Evolutionary conservation across 2,888 invertebrate genomes (phyloP), one percentile per base, ranked within the genome.

Genomic region (Acleris emargana): DNA sequence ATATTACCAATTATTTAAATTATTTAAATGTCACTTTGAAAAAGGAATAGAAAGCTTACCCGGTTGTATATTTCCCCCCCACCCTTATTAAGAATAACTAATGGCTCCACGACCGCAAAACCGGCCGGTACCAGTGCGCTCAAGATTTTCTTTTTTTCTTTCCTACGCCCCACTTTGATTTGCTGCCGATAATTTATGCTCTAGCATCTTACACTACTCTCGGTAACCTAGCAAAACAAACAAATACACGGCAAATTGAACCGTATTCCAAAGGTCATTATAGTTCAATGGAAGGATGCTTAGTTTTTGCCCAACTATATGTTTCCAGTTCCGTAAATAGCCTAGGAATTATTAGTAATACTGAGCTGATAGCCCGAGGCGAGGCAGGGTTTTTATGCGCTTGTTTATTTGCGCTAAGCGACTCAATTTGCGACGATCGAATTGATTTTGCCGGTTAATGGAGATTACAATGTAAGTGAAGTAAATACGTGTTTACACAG

Each of bases 81-180:
- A 11, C 53, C 59, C 59, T 55, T 64, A 60, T 64, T 60, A 60
- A 60, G 59, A 47, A 51, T 60, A 64, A 43, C 28, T 55, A 64
- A 64, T 59, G 54, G 47, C 53, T 22, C 20, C 54, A n/a, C 28
- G 50, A n/a, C 59, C 20, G 54, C 64, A 32, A 50, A 64, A 64
- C 64, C 64, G 59, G 59, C 59, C 59, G 1, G 50, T 18, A 50
- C 49, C 59, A 3, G 50, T 18, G 54, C 49, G 54, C 54, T 59
- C 50, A 38, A n/a, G 18, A 38, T 51, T 64, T 59, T 49, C 9
- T 18, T 61, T 66, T 58, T 51, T 28, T 47, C 47, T 57, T 52
- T 28, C 49, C 60, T 28, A 17, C 66, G 60, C 45, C 60, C 60
- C 57, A 66, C 66, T 51, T 66, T 66, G 66, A 66, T 66, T 66